A percentile compares a stretch with the other conserved stretches of the same genome.
Conservation (phyloP, 1,140 invertebrate species). For the Leptinotarsa lineolata region DNA sequence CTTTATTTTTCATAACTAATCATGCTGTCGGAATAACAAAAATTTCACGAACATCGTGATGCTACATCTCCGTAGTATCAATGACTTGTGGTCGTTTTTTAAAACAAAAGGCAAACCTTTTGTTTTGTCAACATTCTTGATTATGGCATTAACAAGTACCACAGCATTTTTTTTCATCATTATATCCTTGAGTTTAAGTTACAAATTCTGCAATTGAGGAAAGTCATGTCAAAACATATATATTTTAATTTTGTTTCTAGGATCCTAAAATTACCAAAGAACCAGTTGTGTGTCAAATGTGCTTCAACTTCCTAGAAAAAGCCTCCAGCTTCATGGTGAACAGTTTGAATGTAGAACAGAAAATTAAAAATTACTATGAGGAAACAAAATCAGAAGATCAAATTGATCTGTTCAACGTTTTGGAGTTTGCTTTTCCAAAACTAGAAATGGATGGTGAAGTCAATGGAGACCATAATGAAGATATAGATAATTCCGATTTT, state of each 20-base stretch:
- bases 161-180: no score
- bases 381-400: constrained; percentile 15
- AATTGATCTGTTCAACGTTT: constrained; percentile 25
- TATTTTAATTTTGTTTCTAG: constrained; percentile 6
- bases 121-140: no score
- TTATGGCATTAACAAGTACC: no score
- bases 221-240: no score
- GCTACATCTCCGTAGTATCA: no score
- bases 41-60: no score
- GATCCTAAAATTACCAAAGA: constrained; percentile 24
- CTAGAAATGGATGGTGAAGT: constrained; percentile 21
- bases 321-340: constrained; percentile 22
- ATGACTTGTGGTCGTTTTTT: no score
- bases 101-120: no score
- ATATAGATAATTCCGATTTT: constrained; percentile 9
- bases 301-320: constrained; percentile 20
- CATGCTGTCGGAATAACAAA: no score
- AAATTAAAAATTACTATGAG: constrained; percentile 26
- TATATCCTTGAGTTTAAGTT: no score
- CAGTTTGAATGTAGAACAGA: constrained; percentile 24
- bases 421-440: constrained; percentile 28
- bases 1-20: no score
- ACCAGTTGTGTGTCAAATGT: constrained; percentile 23
- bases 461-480: constrained; percentile 9
- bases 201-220: no score